Evolutionary conservation across 2,797 vertebrate species (phyloP).

Genomic region (Phoeniculus purpureus): DNA sequence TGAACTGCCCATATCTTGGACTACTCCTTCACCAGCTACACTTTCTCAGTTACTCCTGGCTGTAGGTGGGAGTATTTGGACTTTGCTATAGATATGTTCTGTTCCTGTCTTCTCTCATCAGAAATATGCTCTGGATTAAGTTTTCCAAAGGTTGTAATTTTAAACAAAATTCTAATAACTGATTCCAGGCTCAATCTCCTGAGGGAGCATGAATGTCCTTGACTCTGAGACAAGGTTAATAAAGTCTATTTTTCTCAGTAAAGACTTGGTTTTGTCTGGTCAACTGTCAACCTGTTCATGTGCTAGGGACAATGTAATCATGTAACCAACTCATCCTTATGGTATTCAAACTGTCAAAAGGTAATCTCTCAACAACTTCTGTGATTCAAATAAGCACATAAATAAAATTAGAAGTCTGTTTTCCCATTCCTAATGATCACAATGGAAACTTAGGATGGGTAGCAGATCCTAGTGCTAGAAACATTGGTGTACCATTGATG

Average conservation of each 20-base stretch:
- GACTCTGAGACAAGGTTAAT: neutral
- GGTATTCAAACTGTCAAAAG: neutral
- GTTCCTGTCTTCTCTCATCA: neutral
- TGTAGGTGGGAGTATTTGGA: neutral
- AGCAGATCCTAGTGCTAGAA: rapidly evolving
- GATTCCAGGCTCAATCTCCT: neutral
- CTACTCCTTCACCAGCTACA: neutral
- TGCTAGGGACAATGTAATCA: neutral
- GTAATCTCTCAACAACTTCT: neutral
- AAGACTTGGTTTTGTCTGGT: neutral
- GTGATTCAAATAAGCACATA: neutral
- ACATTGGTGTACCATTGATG: neutral
- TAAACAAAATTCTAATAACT: neutral
- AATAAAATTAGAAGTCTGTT: neutral
- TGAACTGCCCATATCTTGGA: neutral
- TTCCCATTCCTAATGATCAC: neutral
- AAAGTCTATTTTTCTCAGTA: neutral
- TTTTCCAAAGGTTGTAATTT: neutral
- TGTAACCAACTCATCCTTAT: neutral
- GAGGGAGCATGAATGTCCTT: neutral
- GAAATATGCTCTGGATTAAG: neutral
- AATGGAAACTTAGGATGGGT: neutral
- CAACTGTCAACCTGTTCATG: neutral
- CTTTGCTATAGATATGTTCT: neutral
- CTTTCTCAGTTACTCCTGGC: neutral